These are phyloP conservation scores for Diphyllodes magnificus DNA, from an alignment of 2,113 vertebrate species.

Conservation along the genomic window DNA sequence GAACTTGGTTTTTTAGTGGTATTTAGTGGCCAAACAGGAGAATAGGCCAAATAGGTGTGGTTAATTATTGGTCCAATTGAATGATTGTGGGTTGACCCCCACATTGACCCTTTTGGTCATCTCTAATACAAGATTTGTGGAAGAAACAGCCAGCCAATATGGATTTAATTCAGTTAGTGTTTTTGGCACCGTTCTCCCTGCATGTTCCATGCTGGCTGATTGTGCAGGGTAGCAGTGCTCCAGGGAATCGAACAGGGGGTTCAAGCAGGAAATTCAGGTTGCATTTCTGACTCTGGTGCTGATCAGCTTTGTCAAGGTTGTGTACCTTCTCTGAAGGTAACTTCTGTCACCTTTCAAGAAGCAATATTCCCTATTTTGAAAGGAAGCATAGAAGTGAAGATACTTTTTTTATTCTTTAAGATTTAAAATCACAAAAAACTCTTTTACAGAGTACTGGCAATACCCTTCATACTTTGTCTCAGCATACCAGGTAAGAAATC, in stretches of 20 bases:
- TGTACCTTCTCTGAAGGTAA: neutral
- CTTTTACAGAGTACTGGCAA: constrained; percentile 74
- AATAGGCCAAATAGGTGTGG: neutral
- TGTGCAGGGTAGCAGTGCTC: neutral
- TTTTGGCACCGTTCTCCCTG: neutral
- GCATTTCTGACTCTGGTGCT: neutral
- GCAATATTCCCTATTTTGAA: neutral
- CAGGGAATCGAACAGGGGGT: rapidly evolving
- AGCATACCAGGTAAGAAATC: constrained; percentile 80
- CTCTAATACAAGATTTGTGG: neutral
- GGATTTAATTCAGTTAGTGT: neutral
- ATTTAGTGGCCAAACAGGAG: neutral
- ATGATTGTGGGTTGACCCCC: neutral
- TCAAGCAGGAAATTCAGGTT: neutral
- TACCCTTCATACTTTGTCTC: constrained; percentile 78
- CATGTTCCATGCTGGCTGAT: neutral
- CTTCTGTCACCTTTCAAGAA: neutral
- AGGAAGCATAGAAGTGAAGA: neutral
- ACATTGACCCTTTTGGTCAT: neutral
- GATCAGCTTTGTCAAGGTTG: neutral
- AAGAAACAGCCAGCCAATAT: neutral
- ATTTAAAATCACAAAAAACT: neutral
- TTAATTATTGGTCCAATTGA: neutral
- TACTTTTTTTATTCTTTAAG: neutral
- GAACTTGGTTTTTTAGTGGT: neutral